A percentile compares a stretch with the other conserved stretches of the same genome.
Conservation (phyloP, 2,113 vertebrate genomes). For the Aspidoscelis tigris region DNA sequence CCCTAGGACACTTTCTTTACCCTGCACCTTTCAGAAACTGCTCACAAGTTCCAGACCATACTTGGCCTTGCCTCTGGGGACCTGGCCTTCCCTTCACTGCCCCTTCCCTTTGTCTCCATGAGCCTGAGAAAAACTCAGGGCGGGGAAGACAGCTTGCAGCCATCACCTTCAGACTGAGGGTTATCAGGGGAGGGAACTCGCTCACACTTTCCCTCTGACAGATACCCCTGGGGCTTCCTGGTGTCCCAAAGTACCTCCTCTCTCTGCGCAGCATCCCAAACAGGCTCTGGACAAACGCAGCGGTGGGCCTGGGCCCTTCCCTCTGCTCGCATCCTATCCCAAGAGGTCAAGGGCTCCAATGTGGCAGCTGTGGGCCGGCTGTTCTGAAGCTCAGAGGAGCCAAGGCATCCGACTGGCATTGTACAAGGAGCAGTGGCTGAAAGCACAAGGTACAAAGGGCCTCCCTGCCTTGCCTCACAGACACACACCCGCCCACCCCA, state of each 20-base stretch:
- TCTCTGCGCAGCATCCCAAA: slow-evolving; percentile 9
- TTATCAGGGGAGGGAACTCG: background rate
- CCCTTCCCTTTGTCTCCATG: rapidly evolving
- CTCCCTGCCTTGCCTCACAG: rapidly evolving
- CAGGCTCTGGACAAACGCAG: slow-evolving; percentile 27
- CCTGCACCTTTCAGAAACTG: background rate
- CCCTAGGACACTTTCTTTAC: background rate
- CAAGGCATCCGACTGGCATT: background rate
- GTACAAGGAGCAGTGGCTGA: slow-evolving; percentile 29
- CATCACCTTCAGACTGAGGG: background rate
- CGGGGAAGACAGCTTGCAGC: background rate
- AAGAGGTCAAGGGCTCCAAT: slow-evolving; percentile 15
- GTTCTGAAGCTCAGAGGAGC: background rate
- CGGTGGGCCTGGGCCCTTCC: background rate
- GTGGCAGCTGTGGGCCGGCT: slow-evolving; percentile 31
- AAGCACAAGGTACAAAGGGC: background rate
- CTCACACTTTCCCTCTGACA: background rate
- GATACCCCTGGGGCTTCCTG: background rate
- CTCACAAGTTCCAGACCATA: background rate
- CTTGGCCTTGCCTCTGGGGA: background rate
- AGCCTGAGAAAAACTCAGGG: background rate
- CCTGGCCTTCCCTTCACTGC: no score
- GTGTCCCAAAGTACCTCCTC: background rate
- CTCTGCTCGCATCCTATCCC: background rate
- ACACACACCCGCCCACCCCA: background rate